Base-by-base conservation (phyloP, 2,888 invertebrate genomes). In the Drosophila anomalata region DNA sequence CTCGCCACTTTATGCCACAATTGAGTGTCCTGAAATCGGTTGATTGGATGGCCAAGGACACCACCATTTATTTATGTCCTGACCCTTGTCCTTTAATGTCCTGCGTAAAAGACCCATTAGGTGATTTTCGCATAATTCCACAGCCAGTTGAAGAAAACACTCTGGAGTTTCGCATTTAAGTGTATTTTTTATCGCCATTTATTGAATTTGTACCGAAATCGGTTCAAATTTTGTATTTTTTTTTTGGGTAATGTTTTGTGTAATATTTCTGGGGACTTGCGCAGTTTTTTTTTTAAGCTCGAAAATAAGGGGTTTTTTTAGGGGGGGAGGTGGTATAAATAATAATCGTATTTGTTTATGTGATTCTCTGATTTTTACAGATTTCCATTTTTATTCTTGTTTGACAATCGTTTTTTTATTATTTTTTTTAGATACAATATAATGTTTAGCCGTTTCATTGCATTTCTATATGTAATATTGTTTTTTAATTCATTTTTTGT, bases 371-470 rank as follows among this genome's bases (percentile, higher is more conserved):
- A 76, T 58, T 22, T 74, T 74, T 79, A 73, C 85, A 84, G 65
- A 76, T 76, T 83, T 72, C 53, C 52, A 60, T 81, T 36, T 68
- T 70, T 71, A 62, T 82, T 55, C 44, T 83, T 86, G 80, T 86
- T 80, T 75, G 84, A 86, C 80, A 86, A 86, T 80, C 83, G 57
- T 14, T 36, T n/a, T n/a, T 5, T 2, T 36, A n/a, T 6, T n/a
- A 6, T n/a, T n/a, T 36, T 61, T 71, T 77, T 62, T 63, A 62
- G 79, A 79, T 82, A 82, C 70, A 82, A 75, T 87, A 62, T 59
- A 70, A 54, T 74, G 59, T 57, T 74, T 70, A 60, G 61, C 61
- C 53, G 33, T 33, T 50, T 68, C 52, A 33, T 59, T 60, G 39
- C 44, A 39, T 70, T 68, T 84, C 66, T 76, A 78, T 87, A 52